Evolutionary conservation across 2,797 vertebrate species (phyloP), one percentile per base, ranked within the genome.

Genomic region (Pteropus rufus): DNA sequence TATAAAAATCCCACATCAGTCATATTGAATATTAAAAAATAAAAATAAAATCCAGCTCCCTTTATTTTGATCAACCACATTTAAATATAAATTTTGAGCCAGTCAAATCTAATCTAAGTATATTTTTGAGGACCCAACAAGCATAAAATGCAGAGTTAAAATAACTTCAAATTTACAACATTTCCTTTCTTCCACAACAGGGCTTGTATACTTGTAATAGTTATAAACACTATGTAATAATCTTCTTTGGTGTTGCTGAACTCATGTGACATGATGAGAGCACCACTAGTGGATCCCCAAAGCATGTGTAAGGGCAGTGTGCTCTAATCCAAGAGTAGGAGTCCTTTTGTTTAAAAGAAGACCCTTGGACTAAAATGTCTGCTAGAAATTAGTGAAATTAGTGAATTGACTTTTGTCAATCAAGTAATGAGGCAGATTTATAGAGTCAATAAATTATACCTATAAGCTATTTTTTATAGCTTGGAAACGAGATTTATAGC

Each of bases 331-430:
- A 81, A 62, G 14, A 34, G 60, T 0, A 65, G 26, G 29, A 44
- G 21, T 46, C 2, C 44, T 36, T 81, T 62, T 67, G 44, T 36
- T 31, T 65, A 18, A 65, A 54, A 75, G 34, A 10, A 79, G 56
- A 75, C 0, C 4, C 19, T 73, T 83, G 31, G 39, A 65, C 44
- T 49, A 72, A 92, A 86, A 56, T 58, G 18, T 36, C 56, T 86
- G 14, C 41, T 18, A 52, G 26, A 91, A 97, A 96, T 93, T 79
- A 76, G 15, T 58, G 26, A 91, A 97, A 96, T 93, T 79, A 76
- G 15, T 58, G 26, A 93, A 77, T 60, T 52, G 26, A 72, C 9
- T 36, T 10, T 62, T 96, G 75, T 31, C 70, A 80, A 58, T 73
- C 91, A 97, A 96, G 12, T 23, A 8, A 39, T 49, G n/a, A 26